Base-by-base conservation (phyloP, 2,888 invertebrate species). In the Serripes groenlandicus region DNA sequence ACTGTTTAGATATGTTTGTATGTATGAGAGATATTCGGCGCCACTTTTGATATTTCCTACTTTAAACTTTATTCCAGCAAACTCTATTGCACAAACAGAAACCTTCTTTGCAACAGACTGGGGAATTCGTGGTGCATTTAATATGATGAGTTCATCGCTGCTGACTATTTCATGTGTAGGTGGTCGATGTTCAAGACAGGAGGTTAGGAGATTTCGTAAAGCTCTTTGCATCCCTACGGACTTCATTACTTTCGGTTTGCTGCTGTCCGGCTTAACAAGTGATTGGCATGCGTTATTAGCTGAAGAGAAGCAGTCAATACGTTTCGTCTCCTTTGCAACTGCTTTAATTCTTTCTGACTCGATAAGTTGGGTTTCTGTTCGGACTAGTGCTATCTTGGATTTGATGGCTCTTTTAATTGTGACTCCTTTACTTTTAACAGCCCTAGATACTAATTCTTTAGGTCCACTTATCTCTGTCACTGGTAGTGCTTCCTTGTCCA, bases 261-360 rank as follows among this genome's bases (percentile, higher is more conserved):
- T 54, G 34, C 84, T 76, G 34, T 83, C 83, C 3, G 79, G 62
- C 28, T 77, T 81, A 21, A 85, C 23, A n/a, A 85, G 30, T 0
- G 85, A 81, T 42, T 81, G 85, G 34, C 83, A 86, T 21, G 72
- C 75, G 66, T 85, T 85, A 68, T 77, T 81, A n/a, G 74, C 75
- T 18, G 81, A 77, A 21, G 72, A 78, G 2, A 78, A 35, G 0
- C 37, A 37, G 26, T 73, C 58, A n/a, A 72, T 49, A 5, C 30
- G 1, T 52, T 73, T 75, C 26, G 37, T 58, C 37, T 82, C 37
- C 54, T 76, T 83, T 23, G 9, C 60, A 21, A 82, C 71, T 9
- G 58, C n/a, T 26, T 75, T 75, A 26, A 68, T 64, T 26, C 82
- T 34, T 35, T 49, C 66, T 26, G 71, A 66, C 34, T 82, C 82